Percentiles rank a stretch among this genome's conserved stretches.
These are phyloP conservation scores for Epinephelus lanceolatus DNA, from an alignment of 2,113 vertebrate species.

Conservation along the genomic window DNA sequence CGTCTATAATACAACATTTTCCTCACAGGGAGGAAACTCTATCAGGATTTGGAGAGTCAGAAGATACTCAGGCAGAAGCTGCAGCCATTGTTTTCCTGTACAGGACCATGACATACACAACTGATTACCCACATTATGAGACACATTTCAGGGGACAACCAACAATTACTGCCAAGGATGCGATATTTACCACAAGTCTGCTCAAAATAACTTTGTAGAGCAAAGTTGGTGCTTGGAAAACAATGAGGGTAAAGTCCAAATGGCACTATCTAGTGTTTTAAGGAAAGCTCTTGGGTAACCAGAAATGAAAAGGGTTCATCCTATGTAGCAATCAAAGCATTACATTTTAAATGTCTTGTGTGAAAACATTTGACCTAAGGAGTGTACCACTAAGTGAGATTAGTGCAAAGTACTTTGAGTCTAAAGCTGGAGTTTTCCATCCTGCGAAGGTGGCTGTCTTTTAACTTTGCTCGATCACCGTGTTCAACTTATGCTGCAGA, in stretches of 20 bases:
- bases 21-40: background rate
- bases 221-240: background rate
- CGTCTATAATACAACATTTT: conserved; percentile 1
- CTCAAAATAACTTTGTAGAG: conserved; percentile 2
- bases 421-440: too few species aligned
- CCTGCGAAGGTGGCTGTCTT: too few species aligned
- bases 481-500: too few species aligned
- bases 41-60: background rate
- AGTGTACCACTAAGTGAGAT: too few species aligned
- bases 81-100: conserved; percentile 3
- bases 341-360: background rate
- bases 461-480: too few species aligned
- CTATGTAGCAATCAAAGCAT: background rate
- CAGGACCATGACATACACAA: background rate
- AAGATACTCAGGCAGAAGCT: background rate
- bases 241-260: background rate
- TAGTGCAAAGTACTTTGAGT: too few species aligned
- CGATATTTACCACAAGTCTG: background rate
- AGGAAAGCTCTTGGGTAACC: background rate
- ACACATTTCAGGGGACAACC: conserved; percentile 9
- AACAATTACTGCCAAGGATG: background rate
- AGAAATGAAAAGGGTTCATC: background rate
- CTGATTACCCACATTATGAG: conserved; percentile 6
- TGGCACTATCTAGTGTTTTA: background rate
- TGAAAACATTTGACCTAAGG: background rate